These are phyloP conservation scores for Zaprionus capensis DNA, from an alignment of 1,140 invertebrate species.

Conservation along the genomic window DNA sequence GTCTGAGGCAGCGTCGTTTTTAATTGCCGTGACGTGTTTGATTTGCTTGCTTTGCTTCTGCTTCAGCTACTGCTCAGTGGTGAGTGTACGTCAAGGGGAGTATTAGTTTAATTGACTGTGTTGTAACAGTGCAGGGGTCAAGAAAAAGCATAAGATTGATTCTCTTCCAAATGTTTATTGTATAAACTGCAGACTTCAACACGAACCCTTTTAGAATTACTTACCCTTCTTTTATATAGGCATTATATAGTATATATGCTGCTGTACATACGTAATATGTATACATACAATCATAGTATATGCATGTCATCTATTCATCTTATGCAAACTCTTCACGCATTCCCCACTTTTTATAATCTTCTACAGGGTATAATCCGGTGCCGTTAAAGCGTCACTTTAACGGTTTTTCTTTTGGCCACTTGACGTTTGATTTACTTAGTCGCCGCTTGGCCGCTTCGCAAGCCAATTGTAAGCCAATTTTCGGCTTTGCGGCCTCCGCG, in stretches of 20 bases:
- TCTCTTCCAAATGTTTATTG: too few relatives aligned
- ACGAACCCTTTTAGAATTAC: too few relatives aligned
- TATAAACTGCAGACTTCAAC: too few relatives aligned
- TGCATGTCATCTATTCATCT: too few relatives aligned
- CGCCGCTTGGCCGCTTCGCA: conserved; percentile 64
- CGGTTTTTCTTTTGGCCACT: conserved; percentile 49
- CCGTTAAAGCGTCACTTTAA: conserved; percentile 4
- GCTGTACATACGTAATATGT: too few relatives aligned
- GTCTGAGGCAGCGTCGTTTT: conserved; percentile 45
- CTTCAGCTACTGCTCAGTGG: conserved; percentile 4
- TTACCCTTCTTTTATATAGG: too few relatives aligned
- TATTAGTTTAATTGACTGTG: background rate
- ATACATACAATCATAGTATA: too few relatives aligned
- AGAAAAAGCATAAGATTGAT: too few relatives aligned
- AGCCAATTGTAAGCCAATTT: conserved; percentile 82
- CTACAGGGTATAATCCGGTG: conserved; percentile 3
- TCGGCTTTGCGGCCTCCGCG: conserved; percentile 46
- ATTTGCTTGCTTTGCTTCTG: conserved; percentile 45
- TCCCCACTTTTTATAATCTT: background rate
- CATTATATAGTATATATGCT: too few relatives aligned
- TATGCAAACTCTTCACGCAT: background rate
- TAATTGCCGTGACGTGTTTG: conserved; percentile 79
- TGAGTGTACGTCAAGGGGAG: background rate
- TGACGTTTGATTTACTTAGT: conserved; percentile 64
- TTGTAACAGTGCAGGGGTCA: background rate